Evolutionary conservation across 2,113 vertebrate genomes (phyloP), one percentile per base, ranked within the genome.

Genomic region (Malurus melanocephalus): DNA sequence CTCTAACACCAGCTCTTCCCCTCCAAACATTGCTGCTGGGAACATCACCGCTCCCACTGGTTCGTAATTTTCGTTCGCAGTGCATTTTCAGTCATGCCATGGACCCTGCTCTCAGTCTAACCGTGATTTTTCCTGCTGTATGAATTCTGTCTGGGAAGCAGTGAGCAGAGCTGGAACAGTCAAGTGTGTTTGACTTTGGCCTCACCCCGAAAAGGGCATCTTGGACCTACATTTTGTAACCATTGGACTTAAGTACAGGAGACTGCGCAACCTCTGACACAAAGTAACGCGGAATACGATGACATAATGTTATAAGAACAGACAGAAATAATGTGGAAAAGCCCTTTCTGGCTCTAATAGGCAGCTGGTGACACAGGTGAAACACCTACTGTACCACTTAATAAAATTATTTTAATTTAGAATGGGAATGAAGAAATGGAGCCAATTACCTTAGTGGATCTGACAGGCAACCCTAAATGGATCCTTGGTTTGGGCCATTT

Each of bases 361-460:
- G 80, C 87, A 94, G 87, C 77, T 87, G 68, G 78, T 93, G 84
- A 94, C 82, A 95, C 83, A 94, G 89, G 85, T 90, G 92, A 86
- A 96, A 93, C 85, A 94, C 88, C 87, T 93, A 74, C 77, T 90
- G 65, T 64, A 84, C 90, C 92, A 88, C 91, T 96, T 96, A 95
- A 96, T 95, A 86, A 96, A 94, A 95, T 93, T 90, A 94, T 96
- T 95, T 92, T 94, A 89, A 91, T 85, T 95, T 95, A 94, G 85
- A 92, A 91, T 74, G 66, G 89, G 95, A 92, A 94, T 87, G 86
- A 96, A 95, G 93, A 94, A 96, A 93, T 66, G 60, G 80, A 96
- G 89, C 83, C 82, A 92, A 88, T 95, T 96, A 92, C 84, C 66
- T 94, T 75, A 92, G 78, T 79, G 84, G 80, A 89, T 88, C 95